Base-by-base conservation (phyloP, 2,888 invertebrate genomes). In the Drosophila parthenogenetica region DNA sequence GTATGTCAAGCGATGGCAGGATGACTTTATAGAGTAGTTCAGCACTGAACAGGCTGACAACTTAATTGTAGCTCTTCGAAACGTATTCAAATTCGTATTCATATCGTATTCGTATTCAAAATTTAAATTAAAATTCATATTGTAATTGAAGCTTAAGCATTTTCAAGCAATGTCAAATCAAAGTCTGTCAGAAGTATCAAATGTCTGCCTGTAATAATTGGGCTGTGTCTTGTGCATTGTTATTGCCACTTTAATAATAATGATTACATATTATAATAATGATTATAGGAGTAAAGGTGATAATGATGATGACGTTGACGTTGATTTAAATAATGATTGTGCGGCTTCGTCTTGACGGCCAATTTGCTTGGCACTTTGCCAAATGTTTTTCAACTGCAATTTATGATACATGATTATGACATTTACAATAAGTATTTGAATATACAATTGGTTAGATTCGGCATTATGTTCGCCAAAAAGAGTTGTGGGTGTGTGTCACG, bases 141-240 rank as follows among this genome's bases (percentile, higher is more conserved):
- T 66, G 50, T 50, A 54, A 51, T 14, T 22, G 19, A 51, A 77
- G 73, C 73, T 70, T 35, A 57, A 59, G 68, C 79, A 79, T 79
- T 81, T 82, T 66, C 37, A 57, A 59, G 68, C 79, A 79, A 81
- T 81, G 85, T 66, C 73, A 81, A 81, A 69, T 76, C 63, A 78
- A 74, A 66, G 66, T 67, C 68, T 66, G 45, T 69, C 45, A 43
- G 59, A 73, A 69, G 78, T 83, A 81, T 70, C 68, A 69, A 64
- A 73, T 81, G 66, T 50, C 61, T 73, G 37, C 58, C 63, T 73
- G 66, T 65, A 86, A 71, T 77, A 73, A 60, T 58, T 60, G 64
- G 64, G 59, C 53, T 69, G 64, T 40, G 59, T 35, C 58, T 62
- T 57, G 54, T 22, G 29, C 62, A 59, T 60, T 50, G 32, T 57